Base-by-base conservation (phyloP, 2,113 vertebrate species). In the Bubo scandiacus region DNA sequence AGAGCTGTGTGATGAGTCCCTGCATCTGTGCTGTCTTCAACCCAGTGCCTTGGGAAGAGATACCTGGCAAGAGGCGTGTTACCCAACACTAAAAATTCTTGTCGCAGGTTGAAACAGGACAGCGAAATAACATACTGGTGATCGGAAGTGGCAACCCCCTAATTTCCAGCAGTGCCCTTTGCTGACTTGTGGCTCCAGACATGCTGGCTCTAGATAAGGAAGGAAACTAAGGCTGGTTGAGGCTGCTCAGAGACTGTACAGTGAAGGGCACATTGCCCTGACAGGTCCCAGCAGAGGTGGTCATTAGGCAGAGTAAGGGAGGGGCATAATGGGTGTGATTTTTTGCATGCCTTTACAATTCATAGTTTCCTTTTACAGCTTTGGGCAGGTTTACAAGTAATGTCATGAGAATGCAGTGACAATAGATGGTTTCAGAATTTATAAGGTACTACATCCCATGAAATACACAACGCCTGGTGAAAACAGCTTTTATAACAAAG, bases 401-500 rank as follows among this genome's bases (percentile, higher is more conserved):
- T 34, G 29, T 49, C 70, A 6, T 49, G 52, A 84, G 61, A 91
- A 88, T 29, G 65, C 36, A 47, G 36, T 84, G 57, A 20, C 49
- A 61, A 16, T 81, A 49, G n/a, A 20, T 75, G 73, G 70, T 72
- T 80, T 87, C 36, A 71, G 49, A 11, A 42, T 90, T 70, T 91
- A 29, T 42, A 82, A 57, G 71, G 40, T 57, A 47, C 45, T 82
- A 5, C 57, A 75, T 65, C 15, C 40, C 34, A 54, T 51, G 38
- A 92, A 92, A 92, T 66, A 81, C 49, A 66, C 40, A 42, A 25
- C 38, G 15, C 18, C 29, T 80, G 57, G 30, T 79, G 40, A 75
- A 92, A 94, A 74, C 20, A 26, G 68, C 77, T 84, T 96, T 89
- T 62, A 62, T 84, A 82, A 93, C 65, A 85, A 86, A 81, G 58